These are phyloP conservation scores for Harpegnathos saltator DNA, from an alignment of 1,140 invertebrate genomes.

Conservation along the genomic window DNA sequence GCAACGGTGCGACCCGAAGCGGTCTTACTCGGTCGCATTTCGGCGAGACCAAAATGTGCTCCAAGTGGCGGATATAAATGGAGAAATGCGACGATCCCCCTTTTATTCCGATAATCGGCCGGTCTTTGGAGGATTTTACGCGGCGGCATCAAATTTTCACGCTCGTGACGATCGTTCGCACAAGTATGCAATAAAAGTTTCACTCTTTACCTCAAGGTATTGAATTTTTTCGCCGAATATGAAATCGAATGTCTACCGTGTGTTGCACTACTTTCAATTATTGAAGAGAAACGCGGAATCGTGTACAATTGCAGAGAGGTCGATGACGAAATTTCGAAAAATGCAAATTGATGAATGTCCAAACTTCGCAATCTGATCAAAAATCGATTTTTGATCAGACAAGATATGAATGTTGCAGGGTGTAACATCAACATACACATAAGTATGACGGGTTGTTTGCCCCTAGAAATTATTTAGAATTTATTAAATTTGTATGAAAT, in stretches of 20 bases:
- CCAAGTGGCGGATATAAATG: slow-evolving; percentile 35
- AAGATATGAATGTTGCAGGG: too few species aligned
- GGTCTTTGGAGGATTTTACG: not conserved
- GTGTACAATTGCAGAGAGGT: too few species aligned
- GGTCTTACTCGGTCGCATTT: slow-evolving; percentile 51
- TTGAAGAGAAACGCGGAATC: not conserved
- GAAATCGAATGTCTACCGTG: not conserved
- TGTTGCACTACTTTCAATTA: not conserved
- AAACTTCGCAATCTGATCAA: too few species aligned
- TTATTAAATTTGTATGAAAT: too few species aligned
- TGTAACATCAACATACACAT: too few species aligned
- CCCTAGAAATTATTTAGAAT: too few species aligned
- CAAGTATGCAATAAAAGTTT: slow-evolving; percentile 13
- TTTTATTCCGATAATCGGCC: slow-evolving; percentile 45
- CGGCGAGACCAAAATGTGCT: slow-evolving; percentile 21
- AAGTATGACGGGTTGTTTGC: too few species aligned
- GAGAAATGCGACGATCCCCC: slow-evolving; percentile 5
- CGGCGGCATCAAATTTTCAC: not conserved
- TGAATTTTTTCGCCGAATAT: not conserved
- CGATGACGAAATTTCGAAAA: slow-evolving; percentile 1
- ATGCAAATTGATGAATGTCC: too few species aligned
- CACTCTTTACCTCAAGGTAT: not conserved
- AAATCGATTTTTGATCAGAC: too few species aligned
- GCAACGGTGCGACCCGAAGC: slow-evolving; percentile 70
- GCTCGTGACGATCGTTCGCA: not conserved